Percentiles rank a stretch among this genome's conserved stretches.
Evolutionary conservation across 2,797 vertebrate genomes (phyloP).

Genomic region (Lithobates sylvaticus): DNA sequence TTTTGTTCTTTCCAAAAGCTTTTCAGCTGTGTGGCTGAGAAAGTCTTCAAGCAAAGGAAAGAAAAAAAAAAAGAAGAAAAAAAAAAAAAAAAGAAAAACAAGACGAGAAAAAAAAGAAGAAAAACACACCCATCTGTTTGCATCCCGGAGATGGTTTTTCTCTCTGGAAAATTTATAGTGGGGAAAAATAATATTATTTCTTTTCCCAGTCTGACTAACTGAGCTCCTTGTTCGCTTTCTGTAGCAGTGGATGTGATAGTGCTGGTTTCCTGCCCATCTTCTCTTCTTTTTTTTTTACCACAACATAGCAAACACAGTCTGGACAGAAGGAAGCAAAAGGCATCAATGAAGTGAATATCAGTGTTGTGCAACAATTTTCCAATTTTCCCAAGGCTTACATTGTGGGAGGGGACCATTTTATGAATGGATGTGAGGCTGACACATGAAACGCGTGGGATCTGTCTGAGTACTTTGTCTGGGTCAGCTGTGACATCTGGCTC

Average conservation of each 20-base stretch:
- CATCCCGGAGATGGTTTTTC: constrained; percentile 71
- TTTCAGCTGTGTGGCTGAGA: constrained; percentile 78
- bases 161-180: constrained; percentile 71
- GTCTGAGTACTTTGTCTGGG: constrained; percentile 79
- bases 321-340: constrained; percentile 50
- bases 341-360: constrained; percentile 69
- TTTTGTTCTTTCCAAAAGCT: constrained; percentile 70
- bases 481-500: constrained; percentile 83
- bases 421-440: constrained; percentile 80
- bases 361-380: constrained; percentile 73
- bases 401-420: constrained; percentile 78
- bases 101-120: constrained; percentile 1
- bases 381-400: constrained; percentile 75
- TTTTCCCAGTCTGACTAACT: constrained; percentile 68
- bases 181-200: constrained; percentile 66
- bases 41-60: constrained; percentile 69
- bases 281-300: constrained; percentile 62
- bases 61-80: constrained; percentile 61
- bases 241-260: constrained; percentile 65
- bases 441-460: constrained; percentile 77
- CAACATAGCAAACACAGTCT: constrained; percentile 66
- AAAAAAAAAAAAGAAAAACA: constrained; percentile 62
- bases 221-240: constrained; percentile 62
- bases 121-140: constrained; percentile 70
- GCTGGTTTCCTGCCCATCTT: constrained; percentile 71